Evolutionary conservation across 2,888 invertebrate species (phyloP), one percentile per base, ranked within the genome.

Genomic region (Podabrus alpinus): DNA sequence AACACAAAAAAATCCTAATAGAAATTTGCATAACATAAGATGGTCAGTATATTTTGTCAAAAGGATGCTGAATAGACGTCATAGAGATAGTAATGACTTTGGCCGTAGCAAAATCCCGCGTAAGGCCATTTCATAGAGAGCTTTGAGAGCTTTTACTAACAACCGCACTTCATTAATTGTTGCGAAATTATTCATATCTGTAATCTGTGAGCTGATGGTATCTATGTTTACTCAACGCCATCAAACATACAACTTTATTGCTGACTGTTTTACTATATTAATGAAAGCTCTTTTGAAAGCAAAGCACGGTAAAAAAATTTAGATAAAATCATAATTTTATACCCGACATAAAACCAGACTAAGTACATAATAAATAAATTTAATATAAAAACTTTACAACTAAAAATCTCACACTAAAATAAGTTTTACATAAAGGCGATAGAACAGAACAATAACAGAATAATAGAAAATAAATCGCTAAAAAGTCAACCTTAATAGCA

Each of bases 131-230:
- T 83, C 84, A 81, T 83, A 83, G 83, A 83, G 83, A 82, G 85
- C 84, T 84, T 84, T 84, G 82, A 84, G 83, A 82, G 85, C 85
- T 84, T 84, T 83, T 80, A 82, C 82, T 80, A 82, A 83, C 84
- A 81, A 82, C 82, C 83, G 82, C 84, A 84, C 85, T 85, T 84
- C 85, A 86, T 86, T 86, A 85, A 85, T 84, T 84, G 86, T 83
- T 81, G 81, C 80, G 83, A 85, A 86, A 86, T 86, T 86, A 86
- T 86, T 86, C 86, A 86, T 86, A 85, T 84, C 84, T 83, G 81
- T 86, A 86, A 86, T 86, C 85, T 86, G 85, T 85, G 83, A 83
- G 85, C 85, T 85, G 86, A 86, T 86, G 84, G 82, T 84, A 86
- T 86, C 86, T 85, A 59, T 76, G 76, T 76, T 76, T 74, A 76